Evolutionary conservation across 2,113 vertebrate genomes (phyloP).

Genomic region (Malurus melanocephalus): DNA sequence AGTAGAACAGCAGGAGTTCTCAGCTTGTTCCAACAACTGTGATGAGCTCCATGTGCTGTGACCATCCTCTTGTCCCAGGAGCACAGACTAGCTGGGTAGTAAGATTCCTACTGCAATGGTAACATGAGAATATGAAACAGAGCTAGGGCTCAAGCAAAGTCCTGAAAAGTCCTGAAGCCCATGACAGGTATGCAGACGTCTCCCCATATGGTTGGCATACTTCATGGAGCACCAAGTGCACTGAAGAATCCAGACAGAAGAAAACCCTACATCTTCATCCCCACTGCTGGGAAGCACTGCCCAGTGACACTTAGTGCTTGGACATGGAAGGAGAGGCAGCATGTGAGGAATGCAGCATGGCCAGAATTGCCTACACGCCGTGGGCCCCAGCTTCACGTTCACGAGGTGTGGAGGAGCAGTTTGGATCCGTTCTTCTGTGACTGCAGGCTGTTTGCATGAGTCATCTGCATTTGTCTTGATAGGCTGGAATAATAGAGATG

Average conservation of each 20-base stretch:
- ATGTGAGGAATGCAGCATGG: constrained; percentile 15
- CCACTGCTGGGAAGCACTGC: rapidly evolving
- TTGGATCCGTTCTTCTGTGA: constrained; percentile 15
- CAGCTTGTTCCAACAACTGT: neutral
- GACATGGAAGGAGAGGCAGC: neutral
- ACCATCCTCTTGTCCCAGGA: neutral
- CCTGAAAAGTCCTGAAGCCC: neutral
- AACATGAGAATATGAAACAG: neutral
- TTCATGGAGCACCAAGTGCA: neutral
- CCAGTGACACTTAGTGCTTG: neutral
- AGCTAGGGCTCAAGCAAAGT: neutral
- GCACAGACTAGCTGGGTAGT: neutral
- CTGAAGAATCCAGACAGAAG: neutral
- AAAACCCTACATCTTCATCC: neutral
- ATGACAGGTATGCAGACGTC: neutral
- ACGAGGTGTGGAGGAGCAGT: neutral
- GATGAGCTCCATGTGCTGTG: neutral
- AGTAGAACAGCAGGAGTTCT: neutral
- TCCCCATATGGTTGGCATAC: neutral
- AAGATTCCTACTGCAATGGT: neutral
- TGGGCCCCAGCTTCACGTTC: neutral
- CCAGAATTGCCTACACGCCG: neutral
- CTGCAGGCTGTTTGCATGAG: constrained; percentile 19
- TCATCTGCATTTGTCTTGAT: neutral
- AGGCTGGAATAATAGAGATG: neutral